Base-by-base conservation (phyloP, 2,113 vertebrate species). In the Ursus arctos region DNA sequence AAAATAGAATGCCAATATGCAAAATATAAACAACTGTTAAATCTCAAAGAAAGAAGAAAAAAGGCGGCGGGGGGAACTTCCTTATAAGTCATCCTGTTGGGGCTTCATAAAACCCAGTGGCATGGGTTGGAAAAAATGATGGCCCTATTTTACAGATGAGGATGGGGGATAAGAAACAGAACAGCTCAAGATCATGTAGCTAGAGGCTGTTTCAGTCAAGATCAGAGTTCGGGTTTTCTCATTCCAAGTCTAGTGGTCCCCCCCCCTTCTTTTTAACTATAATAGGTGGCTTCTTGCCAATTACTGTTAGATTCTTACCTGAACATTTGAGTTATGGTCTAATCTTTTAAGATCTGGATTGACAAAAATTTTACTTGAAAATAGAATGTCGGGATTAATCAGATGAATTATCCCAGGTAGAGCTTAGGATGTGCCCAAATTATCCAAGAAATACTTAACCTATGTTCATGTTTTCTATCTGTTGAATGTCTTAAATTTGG, bases 21-120 rank as follows among this genome's bases (percentile, higher is more conserved):
- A 92, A 96, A 76, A 53, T 28, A 84, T 16, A 96, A 94, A 67
- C 86, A 61, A 63, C 49, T 61, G 55, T 51, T 47, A 84, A 74
- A 82, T 47, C 16, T 77, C 13, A 40, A 53, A 87, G 33, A 36
- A 49, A 88, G 40, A 16, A 15, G 33, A 28, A 80, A 43, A 9
- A 71, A 72, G 19, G 43, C 6, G 15, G 31, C 18, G 10, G 67
- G 51, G 9, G 31, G 0, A 6, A 43, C 49, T 63, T 76, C 14
- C 11, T 91, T 36, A 4, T 6, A 61, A 26, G 18, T 83, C 51
- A 53, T 28, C 33, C 67, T 16, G 4, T n/a, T 88, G 59, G 31
- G 33, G 16, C 10, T 85, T 72, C 31, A 31, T 12, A 33, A 84
- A 87, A 59, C n/a, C 10, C 28, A 65, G 19, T 6, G 4, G 81